These are phyloP conservation scores for Leucozona laternaria DNA, from an alignment of 2,888 invertebrate genomes.

Conservation along the genomic window DNA sequence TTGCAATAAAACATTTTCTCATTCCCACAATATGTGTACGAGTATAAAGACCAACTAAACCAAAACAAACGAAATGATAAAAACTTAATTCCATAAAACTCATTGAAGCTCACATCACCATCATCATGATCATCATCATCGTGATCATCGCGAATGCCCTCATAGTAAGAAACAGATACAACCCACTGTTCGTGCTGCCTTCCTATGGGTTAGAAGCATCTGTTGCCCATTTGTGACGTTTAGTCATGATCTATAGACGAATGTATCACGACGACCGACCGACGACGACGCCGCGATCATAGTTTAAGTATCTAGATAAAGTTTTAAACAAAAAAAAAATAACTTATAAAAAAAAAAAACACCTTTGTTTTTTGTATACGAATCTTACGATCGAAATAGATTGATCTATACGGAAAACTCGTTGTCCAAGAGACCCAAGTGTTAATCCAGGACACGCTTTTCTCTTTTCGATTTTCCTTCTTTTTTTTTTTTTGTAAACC, in stretches of 20 bases:
- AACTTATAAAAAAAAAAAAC: conserved; percentile 5
- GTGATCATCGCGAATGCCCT: conserved; percentile 37
- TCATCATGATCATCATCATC: conserved; percentile 12
- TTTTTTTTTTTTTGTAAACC: neutral
- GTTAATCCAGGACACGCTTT: conserved; percentile 59
- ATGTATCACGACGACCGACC: conserved; percentile 49
- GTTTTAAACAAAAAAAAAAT: neutral
- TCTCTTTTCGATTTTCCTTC: conserved; percentile 27
- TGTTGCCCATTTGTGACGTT: conserved; percentile 66
- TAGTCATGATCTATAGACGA: conserved; percentile 67
- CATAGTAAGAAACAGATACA: conserved; percentile 30
- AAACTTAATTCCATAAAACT: conserved; percentile 53
- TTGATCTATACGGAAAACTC: conserved; percentile 24
- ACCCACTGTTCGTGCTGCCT: conserved; percentile 26
- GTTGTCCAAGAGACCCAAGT: conserved; percentile 24
- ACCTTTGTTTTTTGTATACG: neutral
- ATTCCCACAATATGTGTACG: neutral
- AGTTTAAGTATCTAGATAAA: conserved; percentile 15
- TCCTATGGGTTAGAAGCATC: conserved; percentile 53
- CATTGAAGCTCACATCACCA: conserved; percentile 47
- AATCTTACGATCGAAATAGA: conserved; percentile 12
- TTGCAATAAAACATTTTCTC: neutral
- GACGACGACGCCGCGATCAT: conserved; percentile 53
- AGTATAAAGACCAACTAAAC: conserved; percentile 10
- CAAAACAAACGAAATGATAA: conserved; percentile 38